Evolutionary conservation across 2,888 invertebrate genomes (phyloP).

Genomic region (Eugnorisma glareosa): DNA sequence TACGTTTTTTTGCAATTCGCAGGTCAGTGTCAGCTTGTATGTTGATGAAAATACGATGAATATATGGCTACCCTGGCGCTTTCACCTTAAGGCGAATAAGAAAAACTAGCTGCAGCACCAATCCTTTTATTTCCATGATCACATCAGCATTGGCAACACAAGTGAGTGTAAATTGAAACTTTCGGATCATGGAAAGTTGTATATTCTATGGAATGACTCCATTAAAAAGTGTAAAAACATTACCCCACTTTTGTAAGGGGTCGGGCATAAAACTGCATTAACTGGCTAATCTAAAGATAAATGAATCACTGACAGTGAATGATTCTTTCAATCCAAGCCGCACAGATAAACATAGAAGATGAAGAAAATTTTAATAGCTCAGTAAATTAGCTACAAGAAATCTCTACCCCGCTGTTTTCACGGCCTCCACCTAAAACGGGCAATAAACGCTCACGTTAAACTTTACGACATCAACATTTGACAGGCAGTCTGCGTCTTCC

Average conservation of each 20-base stretch:
- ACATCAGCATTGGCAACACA: neutral
- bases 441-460: constrained; percentile 82
- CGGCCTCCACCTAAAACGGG: constrained; percentile 69
- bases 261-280: neutral
- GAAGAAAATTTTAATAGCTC: neutral
- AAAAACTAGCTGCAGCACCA: neutral
- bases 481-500: constrained; percentile 75
- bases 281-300: neutral
- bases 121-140: neutral
- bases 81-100: too few species aligned
- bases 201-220: neutral
- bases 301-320: neutral
- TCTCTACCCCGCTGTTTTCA: constrained; percentile 56
- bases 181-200: neutral
- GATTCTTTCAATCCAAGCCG: neutral
- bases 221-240: neutral
- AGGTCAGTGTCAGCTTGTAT: too few species aligned
- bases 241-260: neutral
- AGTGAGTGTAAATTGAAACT: neutral
- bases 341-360: neutral
- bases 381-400: constrained; percentile 1
- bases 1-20: too few species aligned
- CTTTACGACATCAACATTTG: constrained; percentile 82
- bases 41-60: too few species aligned
- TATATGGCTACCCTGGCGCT: too few species aligned